Evolutionary conservation across 2,113 vertebrate genomes (phyloP).

Genomic region (Pseudonaja textilis): DNA sequence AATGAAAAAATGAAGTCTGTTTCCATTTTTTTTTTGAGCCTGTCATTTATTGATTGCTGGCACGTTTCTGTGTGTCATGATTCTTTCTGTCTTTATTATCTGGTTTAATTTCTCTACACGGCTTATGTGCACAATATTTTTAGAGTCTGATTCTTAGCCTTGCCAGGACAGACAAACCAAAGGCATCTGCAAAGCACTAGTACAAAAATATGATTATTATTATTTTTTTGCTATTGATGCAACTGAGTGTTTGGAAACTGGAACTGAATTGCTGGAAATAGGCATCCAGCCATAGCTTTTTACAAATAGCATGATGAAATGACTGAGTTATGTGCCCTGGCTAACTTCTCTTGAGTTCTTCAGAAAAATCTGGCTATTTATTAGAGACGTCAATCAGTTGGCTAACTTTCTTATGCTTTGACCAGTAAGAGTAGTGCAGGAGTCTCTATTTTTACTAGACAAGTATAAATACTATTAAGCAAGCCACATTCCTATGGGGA

Average conservation of each 20-base stretch:
- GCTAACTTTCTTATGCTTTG: background rate
- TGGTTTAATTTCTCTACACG: background rate
- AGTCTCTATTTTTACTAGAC: background rate
- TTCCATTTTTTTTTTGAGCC: fast-evolving
- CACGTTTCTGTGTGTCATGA: background rate
- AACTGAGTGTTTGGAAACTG: background rate
- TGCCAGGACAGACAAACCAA: background rate
- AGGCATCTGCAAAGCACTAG: background rate
- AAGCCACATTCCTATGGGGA: background rate
- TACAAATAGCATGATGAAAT: background rate
- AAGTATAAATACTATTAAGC: background rate
- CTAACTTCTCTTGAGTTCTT: background rate
- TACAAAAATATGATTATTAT: background rate
- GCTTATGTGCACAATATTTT: background rate
- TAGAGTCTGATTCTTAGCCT: background rate
- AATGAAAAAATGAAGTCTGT: constrained; percentile 6
- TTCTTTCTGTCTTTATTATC: constrained; percentile 7
- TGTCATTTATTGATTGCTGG: background rate
- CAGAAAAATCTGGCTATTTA: background rate
- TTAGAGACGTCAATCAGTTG: background rate
- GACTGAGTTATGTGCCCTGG: background rate
- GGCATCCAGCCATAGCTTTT: background rate
- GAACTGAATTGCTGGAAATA: background rate
- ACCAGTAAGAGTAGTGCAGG: background rate
- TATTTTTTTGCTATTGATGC: background rate